These are phyloP conservation scores for Sturnus vulgaris DNA, from an alignment of 2,113 vertebrate genomes.

Conservation along the genomic window DNA sequence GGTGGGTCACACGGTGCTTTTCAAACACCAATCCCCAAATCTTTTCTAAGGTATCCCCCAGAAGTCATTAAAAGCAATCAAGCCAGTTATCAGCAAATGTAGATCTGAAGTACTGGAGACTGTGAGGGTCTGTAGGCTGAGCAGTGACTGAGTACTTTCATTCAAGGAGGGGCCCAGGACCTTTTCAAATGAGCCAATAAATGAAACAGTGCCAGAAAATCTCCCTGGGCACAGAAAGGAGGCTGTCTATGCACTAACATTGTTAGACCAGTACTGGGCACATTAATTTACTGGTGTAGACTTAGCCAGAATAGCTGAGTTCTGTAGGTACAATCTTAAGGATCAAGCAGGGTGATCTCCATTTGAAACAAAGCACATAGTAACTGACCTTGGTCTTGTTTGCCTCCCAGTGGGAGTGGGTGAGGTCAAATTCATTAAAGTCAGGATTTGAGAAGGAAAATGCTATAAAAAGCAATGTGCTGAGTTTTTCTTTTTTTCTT, in stretches of 20 bases:
- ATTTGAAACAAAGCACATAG: background rate
- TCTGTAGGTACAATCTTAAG: background rate
- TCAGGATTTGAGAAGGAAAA: background rate
- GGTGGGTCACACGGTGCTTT: background rate
- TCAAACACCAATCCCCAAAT: background rate
- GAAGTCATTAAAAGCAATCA: background rate
- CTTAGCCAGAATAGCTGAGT: background rate
- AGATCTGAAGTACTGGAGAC: background rate
- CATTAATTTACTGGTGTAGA: background rate
- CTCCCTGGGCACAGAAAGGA: background rate
- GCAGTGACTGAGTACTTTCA: background rate
- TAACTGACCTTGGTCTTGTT: background rate
- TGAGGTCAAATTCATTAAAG: background rate
- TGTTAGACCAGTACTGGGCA: background rate
- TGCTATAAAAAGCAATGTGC: background rate
- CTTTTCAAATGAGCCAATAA: background rate
- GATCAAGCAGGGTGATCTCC: background rate
- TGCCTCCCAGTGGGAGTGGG: background rate
- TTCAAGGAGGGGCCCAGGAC: background rate
- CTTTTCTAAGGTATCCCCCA: background rate
- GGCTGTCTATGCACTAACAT: background rate
- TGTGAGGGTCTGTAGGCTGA: background rate
- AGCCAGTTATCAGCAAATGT: background rate
- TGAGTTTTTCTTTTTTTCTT: accelerated
- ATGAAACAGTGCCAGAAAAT: background rate